Evolutionary conservation across 2,113 vertebrate genomes (phyloP), one percentile per base, ranked within the genome.

Genomic region (Sciurus niger): DNA sequence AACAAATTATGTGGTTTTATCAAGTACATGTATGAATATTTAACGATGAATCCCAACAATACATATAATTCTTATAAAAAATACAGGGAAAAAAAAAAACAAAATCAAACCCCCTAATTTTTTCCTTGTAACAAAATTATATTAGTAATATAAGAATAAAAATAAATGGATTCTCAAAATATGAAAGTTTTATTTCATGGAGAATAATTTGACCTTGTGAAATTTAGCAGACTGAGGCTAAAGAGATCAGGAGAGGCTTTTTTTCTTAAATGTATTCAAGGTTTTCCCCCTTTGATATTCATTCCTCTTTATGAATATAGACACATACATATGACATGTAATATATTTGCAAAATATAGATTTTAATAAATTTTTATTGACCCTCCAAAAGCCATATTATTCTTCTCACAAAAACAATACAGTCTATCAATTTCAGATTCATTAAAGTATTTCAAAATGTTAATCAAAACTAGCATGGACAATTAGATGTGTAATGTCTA

Each of bases 371-470:
- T 68, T 85, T 84, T 88, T 94, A 55, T n/a, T 8, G 5, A 60
- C 24, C 0, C 5, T 51, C 22, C 86, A 46, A 92, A 92, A 83
- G 8, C 77, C 9, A 51, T 79, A 37, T n/a, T 82, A 14, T 77
- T 93, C 6, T 58, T 92, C 43, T 67, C 18, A 86, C 2, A 18
- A 93, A 94, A 93, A 73, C 34, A 65, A 73, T 43, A 40, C 6
- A 6, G 6, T 6, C 13, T 68, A 30, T 67, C 34, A 58, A 86
- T 90, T 86, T 86, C 51, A 74, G 17, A 67, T n/a, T 63, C 12
- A 93, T 63, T 68, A 40, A 95, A 18, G 2, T 79, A 68, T 76
- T 79, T 93, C 84, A 1, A 90, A 88, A 65, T 79, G 13, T 93
- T 92, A 30, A 30, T 79, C n/a, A 79, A 93, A 92, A 77, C 8